Conservation (phyloP, 2,888 invertebrate genomes). For the Clivina fossor region DNA sequence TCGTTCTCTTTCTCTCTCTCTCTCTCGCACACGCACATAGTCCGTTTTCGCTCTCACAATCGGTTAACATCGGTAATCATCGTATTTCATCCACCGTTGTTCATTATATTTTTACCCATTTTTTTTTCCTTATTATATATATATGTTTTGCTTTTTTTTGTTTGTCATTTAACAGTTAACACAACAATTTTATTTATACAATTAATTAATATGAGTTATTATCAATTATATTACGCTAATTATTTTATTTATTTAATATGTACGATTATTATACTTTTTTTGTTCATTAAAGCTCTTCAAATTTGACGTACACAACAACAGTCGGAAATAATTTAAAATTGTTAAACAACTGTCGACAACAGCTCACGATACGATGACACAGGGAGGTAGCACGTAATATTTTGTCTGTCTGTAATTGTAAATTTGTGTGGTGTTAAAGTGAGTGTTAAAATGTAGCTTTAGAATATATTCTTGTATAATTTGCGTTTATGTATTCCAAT, state of each 20-base stretch:
- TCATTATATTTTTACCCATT: conserved; percentile 49
- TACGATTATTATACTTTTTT: conserved; percentile 43
- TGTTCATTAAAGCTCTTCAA: conserved; percentile 53
- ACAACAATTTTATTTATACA: conserved; percentile 51
- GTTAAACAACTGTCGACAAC: conserved; percentile 38
- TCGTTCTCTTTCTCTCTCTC: conserved; percentile 16
- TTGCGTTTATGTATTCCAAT: too few species aligned
- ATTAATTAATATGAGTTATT: conserved; percentile 51
- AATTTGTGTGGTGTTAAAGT: conserved; percentile 4
- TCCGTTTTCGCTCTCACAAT: conserved; percentile 7
- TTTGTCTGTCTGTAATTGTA: conserved; percentile 11
- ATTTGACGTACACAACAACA: conserved; percentile 44
- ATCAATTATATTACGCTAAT: conserved; percentile 26
- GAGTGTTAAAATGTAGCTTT: too few species aligned
- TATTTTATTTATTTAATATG: conserved; percentile 29
- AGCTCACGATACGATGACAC: conserved; percentile 36
- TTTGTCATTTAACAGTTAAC: conserved; percentile 50
- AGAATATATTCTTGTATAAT: too few species aligned
- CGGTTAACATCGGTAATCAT: conserved; percentile 29
- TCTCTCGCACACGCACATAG: conserved; percentile 13
- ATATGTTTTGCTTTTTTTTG: conserved; percentile 49
- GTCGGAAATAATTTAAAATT: conserved; percentile 41
- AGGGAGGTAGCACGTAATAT: conserved; percentile 39
- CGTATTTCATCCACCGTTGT: conserved; percentile 25
- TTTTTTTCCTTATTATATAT: conserved; percentile 47